Evolutionary conservation across 1,140 invertebrate species (phyloP).

Genomic region (Atta cephalotes): DNA sequence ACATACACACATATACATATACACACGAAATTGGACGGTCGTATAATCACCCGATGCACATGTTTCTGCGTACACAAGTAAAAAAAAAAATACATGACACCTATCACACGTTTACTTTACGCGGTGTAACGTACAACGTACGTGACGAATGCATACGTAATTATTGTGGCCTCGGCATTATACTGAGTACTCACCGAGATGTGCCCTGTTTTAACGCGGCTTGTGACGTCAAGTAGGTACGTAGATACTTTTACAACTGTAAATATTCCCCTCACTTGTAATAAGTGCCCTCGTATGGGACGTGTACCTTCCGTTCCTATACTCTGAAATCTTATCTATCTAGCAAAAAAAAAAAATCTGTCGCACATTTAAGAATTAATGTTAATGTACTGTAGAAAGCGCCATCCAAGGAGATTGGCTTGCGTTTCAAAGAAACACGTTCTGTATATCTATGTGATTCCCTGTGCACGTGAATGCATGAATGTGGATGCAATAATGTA

Average conservation of each 20-base stretch:
- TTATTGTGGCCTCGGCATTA: slow-evolving; percentile 79
- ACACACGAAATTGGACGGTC: slow-evolving; percentile 17
- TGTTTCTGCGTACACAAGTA: background rate
- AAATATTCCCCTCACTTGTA: slow-evolving; percentile 58
- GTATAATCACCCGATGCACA: slow-evolving; percentile 36
- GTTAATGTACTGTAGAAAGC: slow-evolving; percentile 6
- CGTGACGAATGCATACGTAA: slow-evolving; percentile 77
- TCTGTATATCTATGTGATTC: slow-evolving; percentile 16
- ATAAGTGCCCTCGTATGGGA: slow-evolving; percentile 16
- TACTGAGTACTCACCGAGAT: slow-evolving; percentile 85
- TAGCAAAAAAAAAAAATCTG: background rate
- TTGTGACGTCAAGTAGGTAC: slow-evolving; percentile 87
- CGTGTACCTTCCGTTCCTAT: slow-evolving; percentile 14
- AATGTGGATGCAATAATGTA: slow-evolving; percentile 12
- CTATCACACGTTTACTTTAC: slow-evolving; percentile 30
- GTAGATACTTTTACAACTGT: slow-evolving; percentile 80
- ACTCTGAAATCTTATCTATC: slow-evolving; percentile 14
- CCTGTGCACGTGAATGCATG: slow-evolving; percentile 29
- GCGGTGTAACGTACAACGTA: slow-evolving; percentile 58
- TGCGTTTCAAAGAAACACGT: slow-evolving; percentile 43
- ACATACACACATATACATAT: background rate
- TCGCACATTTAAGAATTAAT: slow-evolving; percentile 19
- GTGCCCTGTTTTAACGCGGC: slow-evolving; percentile 86
- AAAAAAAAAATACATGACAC: slow-evolving; percentile 21
- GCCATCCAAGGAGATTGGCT: slow-evolving; percentile 39